Base-by-base conservation (phyloP, 2,113 vertebrate species). In the Chloebia gouldiae region DNA sequence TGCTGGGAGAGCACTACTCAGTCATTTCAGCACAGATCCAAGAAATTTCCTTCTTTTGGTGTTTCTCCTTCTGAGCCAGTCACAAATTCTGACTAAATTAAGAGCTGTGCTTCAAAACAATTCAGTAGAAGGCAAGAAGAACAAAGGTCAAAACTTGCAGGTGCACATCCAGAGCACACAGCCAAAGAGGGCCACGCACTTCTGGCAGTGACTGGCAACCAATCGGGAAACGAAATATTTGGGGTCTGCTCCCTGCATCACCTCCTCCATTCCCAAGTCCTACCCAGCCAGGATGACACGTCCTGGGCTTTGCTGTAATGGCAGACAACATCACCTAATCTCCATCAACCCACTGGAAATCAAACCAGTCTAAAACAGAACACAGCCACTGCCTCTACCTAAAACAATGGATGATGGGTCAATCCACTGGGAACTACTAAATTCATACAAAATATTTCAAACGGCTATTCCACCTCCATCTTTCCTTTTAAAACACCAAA, bases 1-100 rank as follows among this genome's bases (percentile, higher is more conserved):
- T 92, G 72, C 93, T 97, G 96, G 94, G 93, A 92, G 96, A 97
- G 91, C 91, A 90, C 85, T 69, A 85, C 79, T 95, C 73, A 37
- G 76, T 77, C 40, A 14, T 96, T 96, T 90, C 69, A 21, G 95
- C 95, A 93, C 80, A 93, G 79, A 96, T 86, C 95, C 92, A 96
- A 95, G 77, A 92, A 94, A 96, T 92, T 79, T 92, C 80, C 54
- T 65, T 96, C 93, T 95, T 88, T 86, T 16, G 35, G 64, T 47
- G 91, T 84, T 77, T 63, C 68, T 90, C 77, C 56, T 71, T 94
- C 92, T 91, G 45, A 97, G 96, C 51, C 64, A 75, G 93, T 82
- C 68, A 73, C 59, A 94, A 95, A 97, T 86, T 42, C 92, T 60
- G 28, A 61, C 47, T 75, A 94, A 95, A 96, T 90, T 87, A 90